Percentiles rank a stretch among this genome's conserved stretches.
These are phyloP conservation scores for Ophioninae sp. DNA, from an alignment of 2,888 invertebrate genomes.

Conservation along the genomic window DNA sequence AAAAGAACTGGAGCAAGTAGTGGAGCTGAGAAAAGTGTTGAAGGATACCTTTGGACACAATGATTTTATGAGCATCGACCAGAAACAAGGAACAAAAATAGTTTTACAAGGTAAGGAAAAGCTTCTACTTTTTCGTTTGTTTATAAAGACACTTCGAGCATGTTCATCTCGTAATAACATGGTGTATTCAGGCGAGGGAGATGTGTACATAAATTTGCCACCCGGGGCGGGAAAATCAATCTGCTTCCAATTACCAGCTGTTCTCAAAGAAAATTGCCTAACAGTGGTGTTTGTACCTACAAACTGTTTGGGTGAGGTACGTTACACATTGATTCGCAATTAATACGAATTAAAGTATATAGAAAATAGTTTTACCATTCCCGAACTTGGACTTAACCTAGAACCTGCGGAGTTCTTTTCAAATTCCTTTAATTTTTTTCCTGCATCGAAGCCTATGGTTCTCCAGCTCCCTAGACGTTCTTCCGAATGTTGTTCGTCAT, in stretches of 20 bases:
- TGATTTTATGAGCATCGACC: conserved; percentile 5
- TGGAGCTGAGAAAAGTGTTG: not conserved
- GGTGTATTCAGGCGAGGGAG: conserved; percentile 30
- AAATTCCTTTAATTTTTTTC: not conserved
- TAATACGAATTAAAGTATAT: not conserved
- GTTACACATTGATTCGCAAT: not conserved
- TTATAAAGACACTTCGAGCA: not conserved
- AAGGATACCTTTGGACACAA: conserved; percentile 28
- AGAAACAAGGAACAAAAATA: conserved; percentile 23
- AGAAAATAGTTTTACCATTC: not conserved
- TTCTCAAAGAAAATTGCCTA: conserved; percentile 28
- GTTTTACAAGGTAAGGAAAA: conserved; percentile 26
- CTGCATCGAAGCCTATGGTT: not conserved
- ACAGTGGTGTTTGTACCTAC: conserved; percentile 45
- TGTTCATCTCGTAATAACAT: conserved; percentile 1
- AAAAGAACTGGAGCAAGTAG: not conserved
- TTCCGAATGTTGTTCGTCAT: not conserved
- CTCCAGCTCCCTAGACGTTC: not conserved
- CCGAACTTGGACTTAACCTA: not conserved
- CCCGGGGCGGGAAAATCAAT: conserved; percentile 56
- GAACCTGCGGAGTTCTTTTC: too few species aligned
- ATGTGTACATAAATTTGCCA: conserved; percentile 38
- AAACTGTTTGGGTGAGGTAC: conserved; percentile 31
- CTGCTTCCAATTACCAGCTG: conserved; percentile 54
- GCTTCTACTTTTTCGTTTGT: not conserved